Conservation (phyloP, 2,113 vertebrate species). For the Paracanthobrama guichenoti region DNA sequence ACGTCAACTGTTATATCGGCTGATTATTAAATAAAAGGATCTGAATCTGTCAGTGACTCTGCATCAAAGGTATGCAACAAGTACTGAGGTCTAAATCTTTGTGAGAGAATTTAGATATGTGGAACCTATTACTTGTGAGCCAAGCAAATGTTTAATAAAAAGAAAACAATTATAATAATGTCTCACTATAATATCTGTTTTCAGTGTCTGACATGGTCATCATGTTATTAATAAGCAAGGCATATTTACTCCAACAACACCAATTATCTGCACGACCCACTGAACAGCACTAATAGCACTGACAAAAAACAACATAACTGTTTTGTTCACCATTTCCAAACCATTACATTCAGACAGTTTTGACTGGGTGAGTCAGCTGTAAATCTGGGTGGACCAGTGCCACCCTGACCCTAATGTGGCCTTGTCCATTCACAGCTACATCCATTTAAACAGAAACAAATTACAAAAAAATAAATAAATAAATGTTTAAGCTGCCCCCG, state of each 20-base stretch:
- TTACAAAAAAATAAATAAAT: not conserved
- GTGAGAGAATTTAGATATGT: not conserved
- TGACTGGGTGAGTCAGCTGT: not conserved
- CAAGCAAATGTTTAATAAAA: constrained; percentile 4
- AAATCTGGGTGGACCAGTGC: not conserved
- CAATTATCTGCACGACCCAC: not conserved
- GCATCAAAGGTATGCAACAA: not conserved
- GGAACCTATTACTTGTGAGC: not conserved
- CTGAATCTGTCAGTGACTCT: not conserved
- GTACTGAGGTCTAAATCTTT: not conserved
- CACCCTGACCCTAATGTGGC: constrained; percentile 7
- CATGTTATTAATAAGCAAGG: not conserved
- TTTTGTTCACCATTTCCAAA: not conserved
- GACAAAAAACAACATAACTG: not conserved
- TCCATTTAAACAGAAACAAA: not conserved
- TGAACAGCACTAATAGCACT: not conserved
- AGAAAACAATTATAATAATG: not conserved
- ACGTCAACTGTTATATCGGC: not conserved
- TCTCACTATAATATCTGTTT: not conserved
- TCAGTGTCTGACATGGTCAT: not conserved
- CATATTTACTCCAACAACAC: not conserved
- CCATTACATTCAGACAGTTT: not conserved
- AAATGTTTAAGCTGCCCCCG: not conserved
- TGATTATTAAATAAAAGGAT: not conserved
- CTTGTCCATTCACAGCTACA: not conserved